These are phyloP conservation scores for Drosophila rhopaloa DNA, from an alignment of 1,140 invertebrate species.

Conservation along the genomic window DNA sequence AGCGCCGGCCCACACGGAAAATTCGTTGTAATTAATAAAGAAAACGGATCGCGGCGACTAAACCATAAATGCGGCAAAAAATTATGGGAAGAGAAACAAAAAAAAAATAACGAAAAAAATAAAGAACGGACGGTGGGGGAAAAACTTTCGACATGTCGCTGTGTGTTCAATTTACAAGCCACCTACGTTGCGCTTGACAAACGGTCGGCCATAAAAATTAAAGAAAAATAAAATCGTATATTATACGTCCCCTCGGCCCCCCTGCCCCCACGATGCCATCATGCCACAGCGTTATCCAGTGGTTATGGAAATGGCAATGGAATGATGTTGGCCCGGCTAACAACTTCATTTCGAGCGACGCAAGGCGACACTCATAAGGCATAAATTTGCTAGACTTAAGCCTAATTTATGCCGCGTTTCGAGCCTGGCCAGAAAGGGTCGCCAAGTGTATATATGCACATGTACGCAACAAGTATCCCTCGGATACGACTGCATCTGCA, in stretches of 20 bases:
- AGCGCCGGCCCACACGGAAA: slow-evolving; percentile 78
- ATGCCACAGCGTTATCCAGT: neutral
- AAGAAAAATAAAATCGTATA: slow-evolving; percentile 83
- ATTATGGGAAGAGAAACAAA: slow-evolving; percentile 1
- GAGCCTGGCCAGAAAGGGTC: slow-evolving; percentile 62
- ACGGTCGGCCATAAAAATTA: slow-evolving; percentile 75
- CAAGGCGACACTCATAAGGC: slow-evolving; percentile 78
- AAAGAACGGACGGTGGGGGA: slow-evolving; percentile 1
- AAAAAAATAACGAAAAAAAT: neutral
- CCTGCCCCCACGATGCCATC: too few species aligned
- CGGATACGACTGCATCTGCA: slow-evolving; percentile 71
- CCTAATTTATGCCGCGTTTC: slow-evolving; percentile 82
- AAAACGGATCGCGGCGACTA: slow-evolving; percentile 39
- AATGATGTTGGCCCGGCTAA: slow-evolving; percentile 82
- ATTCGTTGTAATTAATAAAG: slow-evolving; percentile 80
- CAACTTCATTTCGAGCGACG: slow-evolving; percentile 79
- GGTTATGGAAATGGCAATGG: slow-evolving; percentile 4
- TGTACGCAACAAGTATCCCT: slow-evolving; percentile 64
- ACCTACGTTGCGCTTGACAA: slow-evolving; percentile 78
- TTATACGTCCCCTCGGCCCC: slow-evolving; percentile 20
- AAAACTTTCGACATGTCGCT: slow-evolving; percentile 66
- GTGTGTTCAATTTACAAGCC: slow-evolving; percentile 73
- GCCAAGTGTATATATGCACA: slow-evolving; percentile 20
- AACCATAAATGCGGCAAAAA: slow-evolving; percentile 27
- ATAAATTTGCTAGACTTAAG: slow-evolving; percentile 84